A percentile compares a stretch with the other conserved stretches of the same genome.
Conservation (phyloP, 2,113 vertebrate genomes). For the Microcebus lehilahytsara region DNA sequence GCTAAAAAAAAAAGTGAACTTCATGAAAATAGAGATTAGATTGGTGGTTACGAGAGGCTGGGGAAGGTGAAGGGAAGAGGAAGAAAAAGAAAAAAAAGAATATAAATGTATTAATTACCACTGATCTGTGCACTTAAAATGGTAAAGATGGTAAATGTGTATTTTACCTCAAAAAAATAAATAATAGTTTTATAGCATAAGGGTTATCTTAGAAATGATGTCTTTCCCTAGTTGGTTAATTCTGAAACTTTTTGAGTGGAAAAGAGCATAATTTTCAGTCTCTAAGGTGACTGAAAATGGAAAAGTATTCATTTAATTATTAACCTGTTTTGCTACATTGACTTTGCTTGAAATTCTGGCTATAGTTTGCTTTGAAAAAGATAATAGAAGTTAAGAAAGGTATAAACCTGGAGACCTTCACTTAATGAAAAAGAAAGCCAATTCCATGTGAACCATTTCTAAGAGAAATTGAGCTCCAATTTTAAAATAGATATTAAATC, state of each 20-base stretch:
- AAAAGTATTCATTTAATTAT: background rate
- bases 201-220: background rate
- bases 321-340: background rate
- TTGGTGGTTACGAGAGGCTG: no score
- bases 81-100: no score
- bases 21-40: no score
- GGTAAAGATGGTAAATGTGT: no score
- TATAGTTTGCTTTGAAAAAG: constrained; percentile 3
- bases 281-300: background rate
- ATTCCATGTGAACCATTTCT: background rate
- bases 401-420: background rate
- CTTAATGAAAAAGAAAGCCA: background rate
- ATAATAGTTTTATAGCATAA: background rate
- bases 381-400: background rate
- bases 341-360: background rate
- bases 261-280: background rate
- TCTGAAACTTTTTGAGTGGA: background rate
- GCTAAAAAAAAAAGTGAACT: no score
- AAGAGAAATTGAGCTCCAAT: background rate
- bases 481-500: background rate
- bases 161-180: background rate
- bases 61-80: no score
- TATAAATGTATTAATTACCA: no score
- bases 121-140: no score
- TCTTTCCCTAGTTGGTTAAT: background rate